A percentile compares a stretch with the other conserved stretches of the same genome.
Conservation (phyloP, 2,797 vertebrate genomes). For the Rhinophrynus dorsalis region DNA sequence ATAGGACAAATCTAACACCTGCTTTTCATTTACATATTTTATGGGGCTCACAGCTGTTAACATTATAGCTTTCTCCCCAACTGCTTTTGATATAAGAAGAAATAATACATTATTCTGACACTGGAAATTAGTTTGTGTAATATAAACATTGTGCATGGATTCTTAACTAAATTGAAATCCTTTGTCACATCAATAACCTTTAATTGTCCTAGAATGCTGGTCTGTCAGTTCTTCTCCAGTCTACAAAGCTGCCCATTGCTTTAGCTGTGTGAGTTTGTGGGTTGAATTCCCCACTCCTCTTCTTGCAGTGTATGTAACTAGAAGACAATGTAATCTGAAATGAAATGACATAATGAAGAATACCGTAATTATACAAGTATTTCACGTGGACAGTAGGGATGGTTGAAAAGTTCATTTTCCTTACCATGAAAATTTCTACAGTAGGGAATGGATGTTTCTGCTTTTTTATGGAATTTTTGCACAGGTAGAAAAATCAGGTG, state of each 20-base stretch:
- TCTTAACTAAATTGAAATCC: not conserved
- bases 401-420: too few species aligned
- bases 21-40: constrained; percentile 48
- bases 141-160: constrained; percentile 1
- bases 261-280: not conserved
- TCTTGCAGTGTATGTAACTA: not conserved
- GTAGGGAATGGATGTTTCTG: too few species aligned
- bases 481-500: too few species aligned
- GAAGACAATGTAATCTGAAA: not conserved
- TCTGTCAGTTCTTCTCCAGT: not conserved
- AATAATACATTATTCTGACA: constrained; percentile 27
- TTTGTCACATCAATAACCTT: constrained; percentile 6
- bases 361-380: too few species aligned
- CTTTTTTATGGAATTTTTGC: too few species aligned
- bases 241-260: not conserved
- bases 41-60: constrained; percentile 22
- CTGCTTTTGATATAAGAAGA: constrained; percentile 7
- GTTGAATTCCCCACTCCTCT: too few species aligned
- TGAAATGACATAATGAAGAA: too few species aligned
- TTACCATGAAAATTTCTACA: too few species aligned
- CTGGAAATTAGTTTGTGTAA: constrained; percentile 23
- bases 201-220: constrained; percentile 3
- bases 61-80: constrained; percentile 18
- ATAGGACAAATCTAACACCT: constrained; percentile 27
- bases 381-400: too few species aligned